These are phyloP conservation scores for Cynocephalus volans DNA, from an alignment of 2,113 vertebrate genomes.

Conservation along the genomic window DNA sequence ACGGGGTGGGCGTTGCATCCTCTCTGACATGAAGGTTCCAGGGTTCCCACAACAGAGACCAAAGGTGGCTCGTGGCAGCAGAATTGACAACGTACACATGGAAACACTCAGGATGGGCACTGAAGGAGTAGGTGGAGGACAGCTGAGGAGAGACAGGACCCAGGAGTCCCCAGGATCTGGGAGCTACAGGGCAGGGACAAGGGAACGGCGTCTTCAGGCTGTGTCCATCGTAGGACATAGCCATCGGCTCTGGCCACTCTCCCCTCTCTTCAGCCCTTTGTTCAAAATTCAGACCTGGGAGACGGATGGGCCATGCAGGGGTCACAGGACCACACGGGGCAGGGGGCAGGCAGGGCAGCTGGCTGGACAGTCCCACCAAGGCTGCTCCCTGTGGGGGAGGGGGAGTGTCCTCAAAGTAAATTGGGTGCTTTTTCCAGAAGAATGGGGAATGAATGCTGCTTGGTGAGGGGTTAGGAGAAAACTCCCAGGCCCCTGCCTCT, in stretches of 20 bases:
- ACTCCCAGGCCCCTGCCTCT: background rate
- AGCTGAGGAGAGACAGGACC: background rate
- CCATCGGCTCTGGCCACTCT: too few species aligned
- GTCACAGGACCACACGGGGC: too few species aligned
- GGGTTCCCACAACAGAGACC: background rate
- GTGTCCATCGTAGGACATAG: background rate
- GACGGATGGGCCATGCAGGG: background rate
- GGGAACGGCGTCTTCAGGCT: background rate
- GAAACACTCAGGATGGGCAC: background rate
- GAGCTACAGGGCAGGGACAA: background rate
- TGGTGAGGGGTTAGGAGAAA: rapidly evolving
- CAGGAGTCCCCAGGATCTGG: background rate
- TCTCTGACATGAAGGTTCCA: rapidly evolving
- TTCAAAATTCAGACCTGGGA: background rate
- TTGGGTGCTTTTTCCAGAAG: background rate
- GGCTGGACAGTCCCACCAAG: background rate
- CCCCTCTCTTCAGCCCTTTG: too few species aligned
- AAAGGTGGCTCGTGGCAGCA: background rate
- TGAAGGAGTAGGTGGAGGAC: rapidly evolving
- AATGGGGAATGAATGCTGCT: background rate
- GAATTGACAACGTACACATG: rapidly evolving
- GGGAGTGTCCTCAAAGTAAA: too few species aligned
- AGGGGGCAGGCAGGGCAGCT: background rate
- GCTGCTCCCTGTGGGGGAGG: background rate
- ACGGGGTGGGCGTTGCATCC: background rate